A percentile compares a stretch with the other conserved stretches of the same genome.
phyloP scores from a whole-genome alignment of 2,888 invertebrate species.

The Sicus ferrugineus region DNA sequence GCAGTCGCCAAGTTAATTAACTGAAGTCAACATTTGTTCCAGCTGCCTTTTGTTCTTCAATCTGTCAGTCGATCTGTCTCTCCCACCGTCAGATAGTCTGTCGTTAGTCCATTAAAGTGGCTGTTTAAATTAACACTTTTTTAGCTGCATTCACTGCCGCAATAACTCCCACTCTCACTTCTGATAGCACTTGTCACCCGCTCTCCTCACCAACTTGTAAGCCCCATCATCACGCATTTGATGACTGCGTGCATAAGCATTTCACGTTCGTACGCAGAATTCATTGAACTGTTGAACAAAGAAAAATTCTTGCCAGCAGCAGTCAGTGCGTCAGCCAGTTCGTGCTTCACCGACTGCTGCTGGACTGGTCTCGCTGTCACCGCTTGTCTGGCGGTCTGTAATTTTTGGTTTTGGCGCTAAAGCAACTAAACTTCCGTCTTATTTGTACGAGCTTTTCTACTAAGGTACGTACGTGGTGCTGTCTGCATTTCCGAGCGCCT shows the following conservation, averaged over 20 bases:
- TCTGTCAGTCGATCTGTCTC: not conserved
- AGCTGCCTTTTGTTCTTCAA: no score
- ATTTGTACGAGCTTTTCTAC: no score
- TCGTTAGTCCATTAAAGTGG: constrained; percentile 1
- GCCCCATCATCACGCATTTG: not conserved
- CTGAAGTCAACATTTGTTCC: no score
- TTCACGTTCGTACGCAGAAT: constrained; percentile 8
- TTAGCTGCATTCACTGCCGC: not conserved
- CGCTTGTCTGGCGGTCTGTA: not conserved
- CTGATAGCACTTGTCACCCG: not conserved
- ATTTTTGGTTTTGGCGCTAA: constrained; percentile 9
- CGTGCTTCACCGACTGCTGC: not conserved
- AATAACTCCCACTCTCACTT: no score
- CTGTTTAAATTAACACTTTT: not conserved
- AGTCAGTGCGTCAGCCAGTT: no score
- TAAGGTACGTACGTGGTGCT: no score
- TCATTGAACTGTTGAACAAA: constrained; percentile 24
- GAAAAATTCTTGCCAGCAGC: not conserved
- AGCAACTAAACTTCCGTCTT: constrained; percentile 15
- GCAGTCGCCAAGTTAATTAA: no score
- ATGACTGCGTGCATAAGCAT: not conserved
- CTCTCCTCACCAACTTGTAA: not conserved
- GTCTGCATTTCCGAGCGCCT: not conserved
- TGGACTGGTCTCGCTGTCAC: not conserved
- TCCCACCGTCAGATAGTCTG: not conserved